Evolutionary conservation across 2,888 invertebrate genomes (phyloP), one percentile per base, ranked within the genome.

Genomic region (Pocota personata): DNA sequence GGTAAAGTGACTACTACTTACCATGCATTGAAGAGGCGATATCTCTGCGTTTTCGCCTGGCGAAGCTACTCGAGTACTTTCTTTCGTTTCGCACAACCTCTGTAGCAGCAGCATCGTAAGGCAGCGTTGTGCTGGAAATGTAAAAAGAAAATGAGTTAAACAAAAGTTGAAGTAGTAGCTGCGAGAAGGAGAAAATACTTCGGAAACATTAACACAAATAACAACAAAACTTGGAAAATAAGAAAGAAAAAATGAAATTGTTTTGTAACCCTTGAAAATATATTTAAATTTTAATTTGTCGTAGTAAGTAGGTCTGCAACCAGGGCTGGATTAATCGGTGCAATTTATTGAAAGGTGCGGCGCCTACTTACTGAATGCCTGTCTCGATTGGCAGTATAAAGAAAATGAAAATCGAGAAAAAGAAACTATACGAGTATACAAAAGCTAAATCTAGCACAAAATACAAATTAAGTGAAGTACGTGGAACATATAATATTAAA

Each of bases 1-100:
- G 14, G 35, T 46, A 21, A 24, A 71, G 37, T 37, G 40, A 43
- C 24, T 67, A 52, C 67, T 46, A 60, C 91, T 91, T 90, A 89
- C 91, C 91, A 79, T 91, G 91, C 91, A 92, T 91, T 62, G 91
- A 90, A 60, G 91, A 89, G 72, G 89, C 88, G 32, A 91, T 91
- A 84, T 92, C 91, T 64, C 91, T 87, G 58, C 91, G 91, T 57
- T 88, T 80, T 58, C 92, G 89, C 67, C 89, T 82, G 67, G 72
- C 84, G 60, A 80, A 88, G 82, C 75, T 78, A 35, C 84, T 84
- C 60, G 86, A 86, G 82, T 86, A 86, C 76, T 86, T 86, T 58
- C 86, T 82, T 72, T 86, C 86, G 57, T 86, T 86, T 40, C 69
- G 75, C 21, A 86, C 75, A 58, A 86, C 76, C 66, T 86, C 60